Evolutionary conservation across 37 sponge, comb jelly and placozoan species (phyloP).

Genomic region (Oscarella lobularis): DNA sequence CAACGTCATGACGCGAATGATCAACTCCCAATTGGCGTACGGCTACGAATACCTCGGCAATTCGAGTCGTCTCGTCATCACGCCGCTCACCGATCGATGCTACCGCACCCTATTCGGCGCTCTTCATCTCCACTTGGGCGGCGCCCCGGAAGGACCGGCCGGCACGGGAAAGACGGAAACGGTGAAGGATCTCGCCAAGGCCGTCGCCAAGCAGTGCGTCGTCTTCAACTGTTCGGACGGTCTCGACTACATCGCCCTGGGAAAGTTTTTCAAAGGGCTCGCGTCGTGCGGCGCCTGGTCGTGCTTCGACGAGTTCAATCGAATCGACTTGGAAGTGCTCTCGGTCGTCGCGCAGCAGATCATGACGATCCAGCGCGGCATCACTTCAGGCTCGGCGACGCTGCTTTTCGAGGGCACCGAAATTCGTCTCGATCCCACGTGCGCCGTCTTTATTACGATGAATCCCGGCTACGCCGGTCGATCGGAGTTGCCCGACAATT

Average conservation of each 20-base stretch:
- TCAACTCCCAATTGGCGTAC: slow-evolving; percentile 88
- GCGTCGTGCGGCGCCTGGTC: slow-evolving; percentile 99
- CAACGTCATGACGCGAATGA: slow-evolving; percentile 88
- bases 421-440: slow-evolving; percentile 91
- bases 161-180: slow-evolving; percentile 99
- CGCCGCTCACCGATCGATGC: slow-evolving; percentile 89
- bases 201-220: slow-evolving; percentile 99
- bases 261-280: slow-evolving; percentile 99
- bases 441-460: slow-evolving; percentile 99
- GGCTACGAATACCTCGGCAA: slow-evolving; percentile 99
- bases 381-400: slow-evolving; percentile 35
- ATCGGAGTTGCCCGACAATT: slow-evolving; percentile 94
- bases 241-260: slow-evolving; percentile 97
- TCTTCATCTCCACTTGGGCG: slow-evolving; percentile 94
- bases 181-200: slow-evolving; percentile 98
- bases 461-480: slow-evolving; percentile 99
- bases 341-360: slow-evolving; percentile 98
- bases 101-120: slow-evolving; percentile 96
- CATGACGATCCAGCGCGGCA: slow-evolving; percentile 68
- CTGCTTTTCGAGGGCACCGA: slow-evolving; percentile 98
- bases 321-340: slow-evolving; percentile 95
- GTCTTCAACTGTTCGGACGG: slow-evolving; percentile 99
- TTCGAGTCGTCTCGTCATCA: slow-evolving; percentile 89
- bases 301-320: slow-evolving; percentile 99
- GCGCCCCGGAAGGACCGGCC: slow-evolving; percentile 99